Evolutionary conservation across 2,113 vertebrate genomes (phyloP).

Genomic region (Xiphophorus hellerii): DNA sequence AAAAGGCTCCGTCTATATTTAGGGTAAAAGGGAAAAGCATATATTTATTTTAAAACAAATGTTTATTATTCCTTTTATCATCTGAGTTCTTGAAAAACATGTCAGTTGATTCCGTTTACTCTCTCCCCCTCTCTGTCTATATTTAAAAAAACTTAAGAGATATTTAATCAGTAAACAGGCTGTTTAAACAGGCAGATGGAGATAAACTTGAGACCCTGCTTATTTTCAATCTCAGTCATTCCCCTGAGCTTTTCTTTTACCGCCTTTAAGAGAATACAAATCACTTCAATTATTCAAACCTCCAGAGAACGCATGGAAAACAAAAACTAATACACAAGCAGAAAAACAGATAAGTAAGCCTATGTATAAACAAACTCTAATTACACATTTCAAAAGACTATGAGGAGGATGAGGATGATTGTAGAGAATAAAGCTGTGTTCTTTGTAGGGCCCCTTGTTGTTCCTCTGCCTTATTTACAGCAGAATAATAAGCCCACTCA

Average conservation of each 20-base stretch:
- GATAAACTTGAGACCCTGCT: constrained; percentile 66
- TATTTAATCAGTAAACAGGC: constrained; percentile 59
- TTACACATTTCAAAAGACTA: constrained; percentile 60
- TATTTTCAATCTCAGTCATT: constrained; percentile 61
- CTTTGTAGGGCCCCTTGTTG: constrained; percentile 39
- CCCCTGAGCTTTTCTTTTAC: constrained; percentile 57
- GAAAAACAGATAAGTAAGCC: constrained; percentile 58
- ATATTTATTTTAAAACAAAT: constrained; percentile 77
- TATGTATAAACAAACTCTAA: constrained; percentile 66
- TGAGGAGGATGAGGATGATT: constrained; percentile 33
- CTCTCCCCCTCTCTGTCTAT: constrained; percentile 32
- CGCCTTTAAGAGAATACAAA: constrained; percentile 72
- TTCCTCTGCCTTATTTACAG: constrained; percentile 33
- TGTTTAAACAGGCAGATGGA: constrained; percentile 59
- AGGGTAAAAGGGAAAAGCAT: constrained; percentile 55
- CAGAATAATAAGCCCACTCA: constrained; percentile 65
- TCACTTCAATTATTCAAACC: constrained; percentile 75
- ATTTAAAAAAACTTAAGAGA: constrained; percentile 58
- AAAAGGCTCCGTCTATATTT: constrained; percentile 62
- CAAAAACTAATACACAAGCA: constrained; percentile 46
- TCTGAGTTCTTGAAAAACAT: constrained; percentile 52
- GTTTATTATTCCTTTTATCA: constrained; percentile 70
- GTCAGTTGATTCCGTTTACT: constrained; percentile 54
- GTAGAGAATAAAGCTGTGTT: constrained; percentile 36
- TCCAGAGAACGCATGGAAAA: constrained; percentile 53